Evolutionary conservation across 2,797 vertebrate genomes (phyloP).

Genomic region (Coregonus sp.): DNA sequence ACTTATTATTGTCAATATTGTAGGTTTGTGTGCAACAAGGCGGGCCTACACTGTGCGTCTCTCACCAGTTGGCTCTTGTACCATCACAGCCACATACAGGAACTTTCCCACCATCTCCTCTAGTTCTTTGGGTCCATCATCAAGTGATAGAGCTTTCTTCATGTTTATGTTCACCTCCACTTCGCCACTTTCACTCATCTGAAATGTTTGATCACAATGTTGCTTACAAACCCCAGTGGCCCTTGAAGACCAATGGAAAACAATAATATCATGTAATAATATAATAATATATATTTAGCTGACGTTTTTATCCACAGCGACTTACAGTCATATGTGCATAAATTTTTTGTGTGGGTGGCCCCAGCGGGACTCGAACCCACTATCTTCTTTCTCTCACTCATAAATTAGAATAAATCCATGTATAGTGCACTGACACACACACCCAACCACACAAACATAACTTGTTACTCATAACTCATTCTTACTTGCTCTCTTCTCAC

Average conservation of each 20-base stretch:
- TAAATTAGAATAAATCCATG: no score
- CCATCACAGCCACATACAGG: constrained; percentile 80
- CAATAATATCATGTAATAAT: neutral
- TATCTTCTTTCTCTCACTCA: no score
- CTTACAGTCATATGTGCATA: no score
- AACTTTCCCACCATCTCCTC: constrained; percentile 72
- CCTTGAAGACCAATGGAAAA: neutral
- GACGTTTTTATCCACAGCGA: no score
- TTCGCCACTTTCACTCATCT: constrained; percentile 74
- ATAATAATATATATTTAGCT: no score
- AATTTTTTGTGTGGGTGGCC: no score
- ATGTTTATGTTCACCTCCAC: constrained; percentile 73
- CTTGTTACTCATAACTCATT: neutral
- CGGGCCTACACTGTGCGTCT: neutral
- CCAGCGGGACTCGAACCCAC: no score
- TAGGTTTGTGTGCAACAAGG: neutral
- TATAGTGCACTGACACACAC: neutral
- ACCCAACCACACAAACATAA: neutral
- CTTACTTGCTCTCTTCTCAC: neutral
- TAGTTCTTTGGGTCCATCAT: constrained; percentile 68
- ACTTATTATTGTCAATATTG: neutral
- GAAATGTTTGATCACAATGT: neutral
- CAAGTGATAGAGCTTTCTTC: constrained; percentile 62
- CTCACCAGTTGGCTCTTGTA: constrained; percentile 82
- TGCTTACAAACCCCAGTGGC: neutral